Evolutionary conservation across 2,797 vertebrate species (phyloP).

Genomic region (Lepilemur ruficaudatus): DNA sequence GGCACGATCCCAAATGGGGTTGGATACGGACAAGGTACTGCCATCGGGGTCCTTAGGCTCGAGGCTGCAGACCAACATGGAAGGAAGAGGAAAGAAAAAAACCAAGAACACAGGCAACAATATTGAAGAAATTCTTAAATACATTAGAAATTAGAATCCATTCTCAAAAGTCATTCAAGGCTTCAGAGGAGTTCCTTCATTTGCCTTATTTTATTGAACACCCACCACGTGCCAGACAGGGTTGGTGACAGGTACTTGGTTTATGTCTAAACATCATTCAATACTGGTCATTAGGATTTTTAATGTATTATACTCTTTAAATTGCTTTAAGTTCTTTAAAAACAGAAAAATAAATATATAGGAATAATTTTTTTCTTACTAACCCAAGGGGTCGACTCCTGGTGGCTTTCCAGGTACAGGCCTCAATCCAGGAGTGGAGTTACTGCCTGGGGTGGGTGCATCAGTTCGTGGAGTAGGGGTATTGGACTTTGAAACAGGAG

Average conservation of each 20-base stretch:
- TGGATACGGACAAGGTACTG: slow-evolving; percentile 96
- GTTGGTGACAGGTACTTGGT: not conserved
- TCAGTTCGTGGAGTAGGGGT: slow-evolving; percentile 97
- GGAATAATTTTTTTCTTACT: slow-evolving; percentile 74
- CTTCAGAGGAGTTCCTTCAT: not conserved
- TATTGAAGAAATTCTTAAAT: not conserved
- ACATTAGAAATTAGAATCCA: not conserved
- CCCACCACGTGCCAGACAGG: not conserved
- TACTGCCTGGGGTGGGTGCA: slow-evolving; percentile 97
- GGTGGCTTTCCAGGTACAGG: slow-evolving; percentile 96
- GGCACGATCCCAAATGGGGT: slow-evolving; percentile 97
- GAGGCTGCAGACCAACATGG: slow-evolving; percentile 83
- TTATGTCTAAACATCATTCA: not conserved
- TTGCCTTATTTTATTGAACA: not conserved
- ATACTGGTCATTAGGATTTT: not conserved
- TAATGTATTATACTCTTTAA: not conserved
- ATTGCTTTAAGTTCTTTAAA: not conserved
- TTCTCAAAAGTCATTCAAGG: not conserved
- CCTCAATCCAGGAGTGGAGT: slow-evolving; percentile 95
- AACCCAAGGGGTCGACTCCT: slow-evolving; percentile 96
- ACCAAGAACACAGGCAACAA: not conserved
- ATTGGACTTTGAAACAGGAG: slow-evolving; percentile 98
- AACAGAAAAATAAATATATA: not conserved
- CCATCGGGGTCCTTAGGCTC: slow-evolving; percentile 96
- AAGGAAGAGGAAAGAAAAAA: slow-evolving; percentile 5